These are phyloP conservation scores for Ispidina lecontei DNA, from an alignment of 2,797 vertebrate genomes.

Conservation along the genomic window DNA sequence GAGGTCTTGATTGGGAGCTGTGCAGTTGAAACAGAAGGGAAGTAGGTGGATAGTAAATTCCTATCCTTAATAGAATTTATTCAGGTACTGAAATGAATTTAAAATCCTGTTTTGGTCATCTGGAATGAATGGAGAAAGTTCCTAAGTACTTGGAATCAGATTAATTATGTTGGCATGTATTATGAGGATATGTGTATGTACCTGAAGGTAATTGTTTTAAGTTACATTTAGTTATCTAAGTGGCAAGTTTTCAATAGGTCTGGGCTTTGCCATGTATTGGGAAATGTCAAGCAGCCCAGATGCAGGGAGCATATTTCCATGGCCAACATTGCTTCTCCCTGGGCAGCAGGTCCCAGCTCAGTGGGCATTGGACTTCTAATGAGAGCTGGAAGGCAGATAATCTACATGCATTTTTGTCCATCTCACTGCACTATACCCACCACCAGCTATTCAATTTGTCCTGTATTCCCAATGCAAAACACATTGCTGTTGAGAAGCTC, in stretches of 20 bases:
- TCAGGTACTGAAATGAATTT: neutral
- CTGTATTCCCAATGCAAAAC: neutral
- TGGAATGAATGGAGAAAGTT: neutral
- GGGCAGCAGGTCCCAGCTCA: neutral
- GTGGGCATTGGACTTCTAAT: accelerated
- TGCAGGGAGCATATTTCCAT: neutral
- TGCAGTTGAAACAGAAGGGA: neutral
- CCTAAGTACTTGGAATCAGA: neutral
- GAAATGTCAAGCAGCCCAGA: neutral
- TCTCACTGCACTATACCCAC: neutral
- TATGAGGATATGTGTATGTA: neutral
- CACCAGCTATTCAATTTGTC: neutral
- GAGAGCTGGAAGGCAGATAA: neutral
- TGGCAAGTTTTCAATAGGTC: neutral
- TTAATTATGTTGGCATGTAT: accelerated
- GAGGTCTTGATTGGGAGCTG: neutral
- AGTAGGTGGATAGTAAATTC: neutral
- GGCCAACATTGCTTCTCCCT: neutral
- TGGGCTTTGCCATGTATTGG: neutral
- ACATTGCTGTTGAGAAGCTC: neutral
- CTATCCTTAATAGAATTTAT: neutral
- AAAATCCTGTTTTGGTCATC: neutral
- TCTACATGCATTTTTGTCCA: neutral
- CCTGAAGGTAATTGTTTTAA: neutral
- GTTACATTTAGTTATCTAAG: neutral